Percentiles rank a stretch among this genome's conserved stretches.
Conservation (phyloP, 2,888 invertebrate genomes). For the Amphipyra tragopoginis region DNA sequence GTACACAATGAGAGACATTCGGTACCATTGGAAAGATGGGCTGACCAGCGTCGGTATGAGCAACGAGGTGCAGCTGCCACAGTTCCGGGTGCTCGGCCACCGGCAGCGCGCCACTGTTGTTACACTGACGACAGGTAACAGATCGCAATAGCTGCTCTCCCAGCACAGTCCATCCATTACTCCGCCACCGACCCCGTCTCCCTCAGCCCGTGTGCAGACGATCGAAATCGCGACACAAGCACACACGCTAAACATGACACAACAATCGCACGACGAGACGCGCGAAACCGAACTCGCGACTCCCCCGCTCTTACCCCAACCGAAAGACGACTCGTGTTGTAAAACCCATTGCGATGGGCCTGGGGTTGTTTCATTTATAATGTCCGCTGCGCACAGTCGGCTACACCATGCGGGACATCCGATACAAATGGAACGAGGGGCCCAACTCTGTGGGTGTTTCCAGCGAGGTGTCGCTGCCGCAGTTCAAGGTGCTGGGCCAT, state of each 20-base stretch:
- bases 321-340: constrained; percentile 84
- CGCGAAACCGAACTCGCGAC: constrained; percentile 81
- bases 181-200: constrained; percentile 87
- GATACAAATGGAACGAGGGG: constrained; percentile 99
- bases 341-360: constrained; percentile 90
- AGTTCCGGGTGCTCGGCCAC: constrained; percentile 99
- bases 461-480: constrained; percentile 98
- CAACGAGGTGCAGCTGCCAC: constrained; percentile 98
- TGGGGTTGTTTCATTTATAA: constrained; percentile 87
- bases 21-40: constrained; percentile 98
- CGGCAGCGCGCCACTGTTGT: constrained; percentile 98
- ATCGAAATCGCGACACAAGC: constrained; percentile 84
- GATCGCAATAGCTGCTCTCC: constrained; percentile 79
- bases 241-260: constrained; percentile 85
- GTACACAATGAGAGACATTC: constrained; percentile 99
- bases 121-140: constrained; percentile 98
- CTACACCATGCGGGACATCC: constrained; percentile 99
- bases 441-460: constrained; percentile 98
- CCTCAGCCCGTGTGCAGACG: constrained; percentile 86
- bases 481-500: constrained; percentile 99
- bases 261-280: constrained; percentile 83
- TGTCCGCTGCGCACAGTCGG: constrained; percentile 94
- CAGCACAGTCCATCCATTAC: constrained; percentile 83
- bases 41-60: constrained; percentile 98
- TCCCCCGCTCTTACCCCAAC: constrained; percentile 83